Base-by-base conservation (phyloP, 37 sponge, comb jelly and placozoan genomes). In the Petrosia ficiformis region DNA sequence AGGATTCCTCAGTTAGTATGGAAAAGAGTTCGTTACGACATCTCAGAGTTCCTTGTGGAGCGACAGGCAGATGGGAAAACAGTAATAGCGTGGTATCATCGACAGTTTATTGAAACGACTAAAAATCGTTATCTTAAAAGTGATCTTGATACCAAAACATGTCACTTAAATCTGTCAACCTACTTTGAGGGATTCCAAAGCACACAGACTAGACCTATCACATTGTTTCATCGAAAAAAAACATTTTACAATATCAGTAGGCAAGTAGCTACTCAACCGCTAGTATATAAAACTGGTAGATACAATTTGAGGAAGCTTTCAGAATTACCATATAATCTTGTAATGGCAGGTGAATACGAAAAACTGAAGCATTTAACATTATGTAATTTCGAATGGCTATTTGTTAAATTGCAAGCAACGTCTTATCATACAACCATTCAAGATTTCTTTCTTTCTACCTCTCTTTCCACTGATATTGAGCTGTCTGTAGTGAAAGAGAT, bases 61-160 rank as follows among this genome's bases (percentile, higher is more conserved):
- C 81, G 65, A 16, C 66, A 48, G 44, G 72, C 81, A 42, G 76
- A 65, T 32, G 86, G 86, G 6, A 80, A 58, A 39, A 70, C 48
- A 24, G 81, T 78, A 6, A 39, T 85, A 2, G 57, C 26, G 1
- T 89, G 90, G 90, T 89, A 86, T 67, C 90, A 89, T 65, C 40
- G 90, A 25, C 90, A 89, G 34, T 89, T 89, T 64, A 42, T 66
- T 44, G 86, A 89, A 48, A 72, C 43, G 35, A 87, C 90, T 2
- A 57, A 6, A 38, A 60, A 70, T 57, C 75, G 80, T 1, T 89
- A 89, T 35, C 44, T 89, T 24, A 28, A 26, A 25, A 48, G 34
- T 22, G 33, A 28, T 10, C 0, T 25, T 11, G 33, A 38, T 1
- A 56, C 1, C 6, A 0, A 35, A 39, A 11, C 21, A 0, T n/a